These are phyloP conservation scores for Tetramorium bicarinatum DNA, from an alignment of 2,888 invertebrate genomes.

Conservation along the genomic window DNA sequence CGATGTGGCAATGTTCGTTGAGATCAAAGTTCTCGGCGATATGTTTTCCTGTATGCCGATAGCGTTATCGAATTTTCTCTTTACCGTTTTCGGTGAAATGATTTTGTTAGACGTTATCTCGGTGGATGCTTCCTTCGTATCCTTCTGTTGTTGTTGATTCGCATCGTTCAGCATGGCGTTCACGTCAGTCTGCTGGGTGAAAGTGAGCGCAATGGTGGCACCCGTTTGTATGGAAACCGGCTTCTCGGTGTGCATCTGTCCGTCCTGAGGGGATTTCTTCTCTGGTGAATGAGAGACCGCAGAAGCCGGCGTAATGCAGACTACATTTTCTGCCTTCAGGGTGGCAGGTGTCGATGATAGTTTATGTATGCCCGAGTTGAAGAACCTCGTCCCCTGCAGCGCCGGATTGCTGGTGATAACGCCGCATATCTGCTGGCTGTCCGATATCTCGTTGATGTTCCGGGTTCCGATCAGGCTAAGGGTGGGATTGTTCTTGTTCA, in stretches of 20 bases:
- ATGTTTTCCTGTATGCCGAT: slow-evolving; percentile 69
- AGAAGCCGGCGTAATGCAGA: slow-evolving; percentile 78
- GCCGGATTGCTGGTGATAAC: slow-evolving; percentile 84
- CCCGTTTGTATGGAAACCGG: slow-evolving; percentile 77
- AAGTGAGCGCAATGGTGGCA: slow-evolving; percentile 82
- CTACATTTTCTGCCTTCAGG: slow-evolving; percentile 79
- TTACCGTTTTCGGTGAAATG: slow-evolving; percentile 82
- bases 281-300: slow-evolving; percentile 73
- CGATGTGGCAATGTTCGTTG: slow-evolving; percentile 73
- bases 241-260: slow-evolving; percentile 75
- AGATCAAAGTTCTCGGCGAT: slow-evolving; percentile 71
- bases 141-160: slow-evolving; percentile 76
- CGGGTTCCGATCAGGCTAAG: slow-evolving; percentile 81
- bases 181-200: slow-evolving; percentile 78
- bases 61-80: slow-evolving; percentile 82
- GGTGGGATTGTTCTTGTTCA: slow-evolving; percentile 79
- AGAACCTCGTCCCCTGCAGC: slow-evolving; percentile 81
- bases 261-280: slow-evolving; percentile 75
- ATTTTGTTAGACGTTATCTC: slow-evolving; percentile 79
- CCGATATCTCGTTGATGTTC: slow-evolving; percentile 78
- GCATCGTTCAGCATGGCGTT: slow-evolving; percentile 73
- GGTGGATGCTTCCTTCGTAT: slow-evolving; percentile 77
- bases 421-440: slow-evolving; percentile 82
- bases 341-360: slow-evolving; percentile 70
- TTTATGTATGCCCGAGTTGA: slow-evolving; percentile 83